These are phyloP conservation scores for Adineta ricciae DNA, from an alignment of 2,888 invertebrate genomes.

Conservation along the genomic window DNA sequence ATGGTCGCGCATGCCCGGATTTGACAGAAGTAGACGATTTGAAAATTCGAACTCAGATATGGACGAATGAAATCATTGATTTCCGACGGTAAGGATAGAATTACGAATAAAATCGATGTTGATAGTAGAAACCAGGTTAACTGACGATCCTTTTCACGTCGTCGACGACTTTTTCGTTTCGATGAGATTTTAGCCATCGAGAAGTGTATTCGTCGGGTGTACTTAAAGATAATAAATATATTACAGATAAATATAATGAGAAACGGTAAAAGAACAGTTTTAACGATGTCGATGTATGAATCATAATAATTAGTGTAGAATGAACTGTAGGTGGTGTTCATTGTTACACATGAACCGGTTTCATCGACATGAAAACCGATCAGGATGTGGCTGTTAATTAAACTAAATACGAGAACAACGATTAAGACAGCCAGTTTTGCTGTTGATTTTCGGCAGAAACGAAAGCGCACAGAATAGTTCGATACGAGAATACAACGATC, in stretches of 20 bases:
- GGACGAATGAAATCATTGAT: not conserved
- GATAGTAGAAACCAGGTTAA: not conserved
- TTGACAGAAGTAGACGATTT: not conserved
- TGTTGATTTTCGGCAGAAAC: not conserved
- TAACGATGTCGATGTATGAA: slow-evolving; percentile 7
- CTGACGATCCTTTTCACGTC: slow-evolving; percentile 8
- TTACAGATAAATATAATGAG: not conserved
- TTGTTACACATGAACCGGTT: not conserved
- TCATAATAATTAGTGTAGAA: slow-evolving; percentile 1
- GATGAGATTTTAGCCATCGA: too few species aligned
- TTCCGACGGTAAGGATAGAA: slow-evolving; percentile 7
- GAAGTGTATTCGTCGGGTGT: not conserved
- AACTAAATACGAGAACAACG: not conserved
- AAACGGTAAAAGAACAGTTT: not conserved
- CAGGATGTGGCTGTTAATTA: slow-evolving; percentile 3
- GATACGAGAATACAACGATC: not conserved
- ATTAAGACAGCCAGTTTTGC: not conserved
- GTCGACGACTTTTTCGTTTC: not conserved
- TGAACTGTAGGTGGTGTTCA: not conserved
- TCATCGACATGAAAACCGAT: not conserved
- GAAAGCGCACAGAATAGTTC: not conserved
- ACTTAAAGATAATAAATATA: not conserved
- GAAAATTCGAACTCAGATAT: not conserved
- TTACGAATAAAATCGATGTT: not conserved
- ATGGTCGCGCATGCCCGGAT: not conserved